Conservation (phyloP, 2,888 invertebrate species). For the Caenorhabditis zanzibari region DNA sequence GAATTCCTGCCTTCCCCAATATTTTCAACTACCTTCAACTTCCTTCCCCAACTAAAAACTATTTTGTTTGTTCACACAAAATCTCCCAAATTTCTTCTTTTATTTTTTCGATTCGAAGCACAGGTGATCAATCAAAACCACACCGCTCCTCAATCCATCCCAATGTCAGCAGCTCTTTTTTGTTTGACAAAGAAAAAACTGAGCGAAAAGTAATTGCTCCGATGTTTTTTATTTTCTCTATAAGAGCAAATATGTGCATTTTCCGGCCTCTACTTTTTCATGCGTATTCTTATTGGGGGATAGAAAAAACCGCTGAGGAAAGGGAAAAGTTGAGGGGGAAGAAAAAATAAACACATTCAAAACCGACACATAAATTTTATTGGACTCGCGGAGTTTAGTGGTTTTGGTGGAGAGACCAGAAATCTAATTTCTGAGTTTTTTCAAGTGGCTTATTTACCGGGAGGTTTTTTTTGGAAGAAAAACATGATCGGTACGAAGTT, state of each 20-base stretch:
- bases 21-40: neutral
- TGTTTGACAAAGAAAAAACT: constrained; percentile 1
- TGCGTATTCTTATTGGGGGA: constrained; percentile 23
- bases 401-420: constrained; percentile 28
- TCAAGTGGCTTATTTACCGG: too few relatives aligned
- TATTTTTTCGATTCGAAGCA: neutral
- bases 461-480: too few relatives aligned
- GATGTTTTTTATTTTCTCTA: too few relatives aligned
- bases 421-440: constrained; percentile 56
- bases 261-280: constrained; percentile 38
- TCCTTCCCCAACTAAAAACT: neutral
- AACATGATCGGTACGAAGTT: too few relatives aligned
- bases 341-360: constrained; percentile 58
- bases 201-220: constrained; percentile 19
- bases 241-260: constrained; percentile 20
- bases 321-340: neutral
- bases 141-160: constrained; percentile 24
- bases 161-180: constrained; percentile 6
- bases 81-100: neutral
- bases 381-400: constrained; percentile 34
- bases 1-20: neutral
- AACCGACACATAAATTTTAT: constrained; percentile 63
- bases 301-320: neutral
- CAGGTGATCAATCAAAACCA: constrained; percentile 66
- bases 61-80: constrained; percentile 9